phyloP scores from a whole-genome alignment of 1,140 invertebrate species.

The Gryllus bimaculatus region DNA sequence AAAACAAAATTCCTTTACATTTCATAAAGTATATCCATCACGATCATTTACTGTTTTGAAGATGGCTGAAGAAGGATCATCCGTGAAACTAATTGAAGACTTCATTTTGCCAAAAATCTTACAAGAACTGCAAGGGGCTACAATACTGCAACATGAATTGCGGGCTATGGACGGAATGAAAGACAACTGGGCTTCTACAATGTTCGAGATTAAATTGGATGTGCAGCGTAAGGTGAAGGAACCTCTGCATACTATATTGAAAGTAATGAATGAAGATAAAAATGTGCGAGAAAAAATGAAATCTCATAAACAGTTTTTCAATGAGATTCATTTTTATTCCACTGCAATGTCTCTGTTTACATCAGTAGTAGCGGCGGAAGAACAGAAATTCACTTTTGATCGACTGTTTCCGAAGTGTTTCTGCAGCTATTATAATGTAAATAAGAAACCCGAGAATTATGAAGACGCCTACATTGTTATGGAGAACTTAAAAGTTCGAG shows the following conservation, averaged over 20 bases:
- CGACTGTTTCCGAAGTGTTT: constrained; percentile 14
- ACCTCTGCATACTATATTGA: not conserved
- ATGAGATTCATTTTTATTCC: constrained; percentile 7
- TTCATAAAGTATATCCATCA: too few relatives aligned
- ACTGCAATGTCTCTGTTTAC: not conserved
- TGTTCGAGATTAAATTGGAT: not conserved
- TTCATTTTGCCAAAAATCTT: too few relatives aligned
- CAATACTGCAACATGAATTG: too few relatives aligned
- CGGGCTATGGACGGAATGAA: not conserved
- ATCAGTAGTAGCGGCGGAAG: not conserved
- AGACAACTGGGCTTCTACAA: not conserved
- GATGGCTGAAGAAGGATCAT: too few relatives aligned
- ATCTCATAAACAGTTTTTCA: constrained; percentile 5
- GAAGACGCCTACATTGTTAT: constrained; percentile 26
- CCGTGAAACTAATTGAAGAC: too few relatives aligned
- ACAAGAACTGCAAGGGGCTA: too few relatives aligned
- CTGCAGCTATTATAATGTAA: not conserved
- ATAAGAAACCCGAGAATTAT: not conserved
- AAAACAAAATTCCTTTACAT: too few relatives aligned
- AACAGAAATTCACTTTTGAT: not conserved
- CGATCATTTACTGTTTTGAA: too few relatives aligned
- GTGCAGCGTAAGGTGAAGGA: not conserved
- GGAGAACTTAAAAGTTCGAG: constrained; percentile 28
- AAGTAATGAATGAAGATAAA: not conserved
- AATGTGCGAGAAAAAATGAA: not conserved